Base-by-base conservation (phyloP, 1,140 invertebrate genomes). In the Apis florea region DNA sequence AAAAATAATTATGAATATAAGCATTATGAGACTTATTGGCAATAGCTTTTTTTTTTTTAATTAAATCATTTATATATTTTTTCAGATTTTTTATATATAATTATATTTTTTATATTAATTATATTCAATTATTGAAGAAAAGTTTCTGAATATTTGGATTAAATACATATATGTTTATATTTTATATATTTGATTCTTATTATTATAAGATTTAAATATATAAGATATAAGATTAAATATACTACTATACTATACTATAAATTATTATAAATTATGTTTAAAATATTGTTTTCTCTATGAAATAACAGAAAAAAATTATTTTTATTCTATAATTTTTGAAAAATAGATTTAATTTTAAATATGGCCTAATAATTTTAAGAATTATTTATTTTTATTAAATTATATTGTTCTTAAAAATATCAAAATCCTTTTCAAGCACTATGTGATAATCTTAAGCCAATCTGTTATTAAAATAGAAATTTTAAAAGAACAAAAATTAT, bases 351-450 rank as follows among this genome's bases (percentile, higher is more conserved):
- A 79, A 83, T 68, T 83, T 64, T 47, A 77, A 85, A 49, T 64
- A 51, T 86, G 83, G 85, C 87, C 88, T 87, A 89, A 89, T 58
- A 61, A 84, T 87, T 59, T 73, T 84, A 73, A 73, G 47, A 71
- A 59, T 63, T 80, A 71, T 71, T 82, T 68, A 61, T 68, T 53
- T 58, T 6, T 84, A 40, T 84, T 58, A 64, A 80, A 61, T 15
- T 51, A 19, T 13, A 24, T 49, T 31, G 17, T 1, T 24, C 47
- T 26, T 12, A 31, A 51, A 66, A 10, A 24, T 67, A 47, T 12
- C 1, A 67, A 67, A 54, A 54, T 12, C 19, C 2, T 21, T 24
- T 26, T 31, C 17, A 31, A n/a, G 4, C 31, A 31, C 15, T 21
- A 54, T 66, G 19, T 53, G 66, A 72, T 73, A 85, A 19, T 82